Evolutionary conservation across 1,140 invertebrate species (phyloP), one percentile per base, ranked within the genome.

Genomic region (Sesamia nonagrioides): DNA sequence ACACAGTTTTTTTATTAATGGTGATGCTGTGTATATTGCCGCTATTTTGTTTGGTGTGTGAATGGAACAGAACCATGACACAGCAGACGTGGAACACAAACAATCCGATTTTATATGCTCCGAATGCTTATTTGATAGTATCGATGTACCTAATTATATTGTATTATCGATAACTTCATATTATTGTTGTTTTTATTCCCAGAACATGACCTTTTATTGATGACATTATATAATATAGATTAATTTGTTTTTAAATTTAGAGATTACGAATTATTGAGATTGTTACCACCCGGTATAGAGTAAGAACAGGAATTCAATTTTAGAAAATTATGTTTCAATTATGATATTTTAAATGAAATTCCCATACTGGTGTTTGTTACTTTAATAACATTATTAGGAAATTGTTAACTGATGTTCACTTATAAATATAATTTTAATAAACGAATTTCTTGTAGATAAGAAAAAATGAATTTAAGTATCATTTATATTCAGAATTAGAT

Each of bases 181-280:
- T 42, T 68, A 77, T 77, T 86, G 84, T 89, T 88, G 84, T 90
- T 92, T 87, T 92, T 88, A 87, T 89, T 86, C 77, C 81, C 91
- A 90, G 84, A 87, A 89, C 88, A 89, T 92, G 89, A 93, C 86
- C 78, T 91, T 92, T 91, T 90, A 87, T 89, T 89, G 87, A 93
- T 91, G 91, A 93, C 90, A 94, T 92, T 89, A 87, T 90, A 84
- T 92, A 92, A 88, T 87, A 82, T 93, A 91, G 89, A 87, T 69
- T 94, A 91, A 92, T 93, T 90, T 90, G 89, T 92, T 94, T 92
- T 88, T 90, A 88, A 89, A 93, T 92, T 89, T 89, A 93, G 91
- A 92, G 88, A 92, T 93, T 92, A 93, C 87, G 89, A 89, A 90
- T 89, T 91, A 89, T 88, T 88, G 92, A 93, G 92, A 94, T 93